Conservation (phyloP, 2,113 vertebrate genomes). For the Desmodus rotundus region DNA sequence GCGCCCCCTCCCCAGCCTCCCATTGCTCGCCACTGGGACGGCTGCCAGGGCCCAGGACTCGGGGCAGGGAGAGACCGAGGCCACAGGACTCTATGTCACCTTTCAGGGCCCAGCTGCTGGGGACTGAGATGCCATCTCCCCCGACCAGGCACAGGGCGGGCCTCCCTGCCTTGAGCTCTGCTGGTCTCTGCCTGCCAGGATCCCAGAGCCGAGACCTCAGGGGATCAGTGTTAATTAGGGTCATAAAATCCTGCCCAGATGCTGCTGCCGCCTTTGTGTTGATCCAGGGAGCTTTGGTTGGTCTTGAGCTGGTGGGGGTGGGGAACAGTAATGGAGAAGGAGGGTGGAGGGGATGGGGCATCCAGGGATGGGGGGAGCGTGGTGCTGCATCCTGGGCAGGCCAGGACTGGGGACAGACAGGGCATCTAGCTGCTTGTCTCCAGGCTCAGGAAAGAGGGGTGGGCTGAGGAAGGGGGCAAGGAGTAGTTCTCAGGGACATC, state of each 20-base stretch:
- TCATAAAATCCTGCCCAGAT: constrained; percentile 64
- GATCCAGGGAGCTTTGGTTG: not conserved
- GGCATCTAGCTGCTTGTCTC: not conserved
- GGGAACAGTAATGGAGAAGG: not conserved
- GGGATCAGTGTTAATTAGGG: constrained; percentile 55
- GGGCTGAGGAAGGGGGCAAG: not conserved
- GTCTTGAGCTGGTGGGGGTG: not conserved
- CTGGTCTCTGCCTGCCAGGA: not conserved
- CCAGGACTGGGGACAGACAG: not conserved
- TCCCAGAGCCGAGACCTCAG: constrained; percentile 7
- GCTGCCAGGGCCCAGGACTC: not conserved
- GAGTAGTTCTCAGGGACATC: not conserved
- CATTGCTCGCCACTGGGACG: not conserved
- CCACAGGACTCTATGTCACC: not conserved
- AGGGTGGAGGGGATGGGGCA: not conserved
- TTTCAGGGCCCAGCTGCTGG: no score
- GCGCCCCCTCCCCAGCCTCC: constrained; percentile 14
- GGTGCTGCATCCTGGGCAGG: not conserved
- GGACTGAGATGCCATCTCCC: not conserved
- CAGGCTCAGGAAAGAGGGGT: not conserved
- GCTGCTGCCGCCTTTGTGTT: constrained; percentile 5
- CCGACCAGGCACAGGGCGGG: not conserved
- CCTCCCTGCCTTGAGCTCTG: not conserved
- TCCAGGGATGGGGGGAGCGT: not conserved
- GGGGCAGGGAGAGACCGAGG: not conserved